phyloP scores from a whole-genome alignment of 1,140 invertebrate species.

The Bombus breviceps region DNA sequence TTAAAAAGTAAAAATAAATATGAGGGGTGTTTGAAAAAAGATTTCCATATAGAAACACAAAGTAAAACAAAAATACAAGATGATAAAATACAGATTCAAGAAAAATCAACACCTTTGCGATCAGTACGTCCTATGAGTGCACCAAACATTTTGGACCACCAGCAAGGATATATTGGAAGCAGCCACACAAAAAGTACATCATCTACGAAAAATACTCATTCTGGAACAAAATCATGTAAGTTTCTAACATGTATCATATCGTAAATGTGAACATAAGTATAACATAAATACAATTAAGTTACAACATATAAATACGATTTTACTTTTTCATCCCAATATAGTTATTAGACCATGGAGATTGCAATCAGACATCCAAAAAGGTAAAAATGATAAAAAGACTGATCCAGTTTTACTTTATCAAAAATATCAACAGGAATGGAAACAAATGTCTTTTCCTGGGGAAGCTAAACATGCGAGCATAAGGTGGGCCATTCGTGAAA shows the following conservation, averaged over 20 bases:
- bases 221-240: conserved; percentile 74
- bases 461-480: conserved; percentile 85
- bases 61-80: background rate
- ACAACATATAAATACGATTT: conserved; percentile 12
- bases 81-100: background rate
- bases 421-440: conserved; percentile 89
- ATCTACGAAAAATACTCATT: conserved; percentile 65
- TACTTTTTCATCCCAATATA: conserved; percentile 59
- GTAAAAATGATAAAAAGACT: conserved; percentile 78
- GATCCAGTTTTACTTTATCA: conserved; percentile 90
- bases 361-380: conserved; percentile 69
- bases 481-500: conserved; percentile 85
- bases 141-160: conserved; percentile 48
- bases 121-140: conserved; percentile 46
- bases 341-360: conserved; percentile 82
- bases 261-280: background rate
- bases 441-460: conserved; percentile 88
- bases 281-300: background rate
- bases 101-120: conserved; percentile 3
- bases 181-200: conserved; percentile 53
- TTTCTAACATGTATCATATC: background rate
- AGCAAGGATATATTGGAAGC: conserved; percentile 61
- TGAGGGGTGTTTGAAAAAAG: conserved; percentile 1
- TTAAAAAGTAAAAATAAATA: background rate
- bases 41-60: background rate